phyloP scores from a whole-genome alignment of 1,140 invertebrate species.

The Cotesia chilonis region DNA sequence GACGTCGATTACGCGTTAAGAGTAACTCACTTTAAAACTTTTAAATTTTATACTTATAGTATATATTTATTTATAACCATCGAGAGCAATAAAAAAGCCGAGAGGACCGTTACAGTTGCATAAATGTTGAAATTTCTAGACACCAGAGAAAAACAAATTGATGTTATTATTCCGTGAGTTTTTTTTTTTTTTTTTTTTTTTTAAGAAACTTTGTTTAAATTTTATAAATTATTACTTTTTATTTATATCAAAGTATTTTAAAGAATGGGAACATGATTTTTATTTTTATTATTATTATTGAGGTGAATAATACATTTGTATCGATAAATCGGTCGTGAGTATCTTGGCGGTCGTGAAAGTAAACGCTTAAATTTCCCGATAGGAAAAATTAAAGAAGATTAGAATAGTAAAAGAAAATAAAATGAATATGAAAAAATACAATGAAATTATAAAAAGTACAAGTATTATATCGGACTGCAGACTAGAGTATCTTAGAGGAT shows the following conservation, averaged over 20 bases:
- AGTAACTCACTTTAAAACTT: neutral
- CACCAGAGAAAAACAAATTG: neutral
- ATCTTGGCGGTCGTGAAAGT: conserved; percentile 30
- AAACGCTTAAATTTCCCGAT: conserved; percentile 30
- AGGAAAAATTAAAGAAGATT: neutral
- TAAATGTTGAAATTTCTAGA: conserved; percentile 18
- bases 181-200: too few species aligned
- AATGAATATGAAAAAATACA: conserved; percentile 28
- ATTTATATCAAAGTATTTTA: neutral
- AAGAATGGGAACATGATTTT: conserved; percentile 5
- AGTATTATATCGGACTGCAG: conserved; percentile 33
- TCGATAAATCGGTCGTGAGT: conserved; percentile 31
- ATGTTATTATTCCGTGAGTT: too few species aligned
- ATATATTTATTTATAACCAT: neutral
- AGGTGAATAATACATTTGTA: conserved; percentile 18
- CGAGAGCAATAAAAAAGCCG: neutral
- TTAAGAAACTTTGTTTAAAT: too few species aligned
- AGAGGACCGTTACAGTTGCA: conserved; percentile 31
- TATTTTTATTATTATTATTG: neutral
- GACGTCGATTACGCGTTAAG: conserved; percentile 26
- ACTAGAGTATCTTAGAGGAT: neutral
- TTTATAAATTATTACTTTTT: too few species aligned
- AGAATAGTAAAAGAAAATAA: too few species aligned
- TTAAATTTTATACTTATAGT: neutral
- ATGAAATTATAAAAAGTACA: conserved; percentile 14